Base-by-base conservation (phyloP, 2,113 vertebrate species). In the Sceloporus undulatus region DNA sequence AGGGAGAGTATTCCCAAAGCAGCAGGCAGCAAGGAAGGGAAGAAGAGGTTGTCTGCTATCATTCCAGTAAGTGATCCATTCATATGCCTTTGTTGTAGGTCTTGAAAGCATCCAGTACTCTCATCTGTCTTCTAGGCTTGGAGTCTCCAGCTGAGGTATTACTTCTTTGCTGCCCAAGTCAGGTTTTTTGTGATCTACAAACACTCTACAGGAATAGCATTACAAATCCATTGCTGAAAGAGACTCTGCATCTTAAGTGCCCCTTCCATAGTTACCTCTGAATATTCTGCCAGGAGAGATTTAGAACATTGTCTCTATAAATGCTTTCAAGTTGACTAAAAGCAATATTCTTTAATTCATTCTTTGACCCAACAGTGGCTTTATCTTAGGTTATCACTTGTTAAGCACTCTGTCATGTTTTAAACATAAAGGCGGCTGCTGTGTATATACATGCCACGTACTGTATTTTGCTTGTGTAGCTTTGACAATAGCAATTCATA, bases 341-440 rank as follows among this genome's bases (percentile, higher is more conserved):
- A 92, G 94, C 90, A 94, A 95, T 89, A 90, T 94, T 95, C 91
- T 94, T 95, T 94, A 95, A 95, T 95, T 94, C 93, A 94, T 94
- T 88, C 92, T 94, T 94, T 95, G 95, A 95, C 95, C 94, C 92
- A 94, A 88, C 82, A 83, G 87, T 90, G 91, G 86, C 88, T 93
- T 96, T 96, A 95, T 96, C 95, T 95, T 88, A 94, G 91, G 95
- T 94, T 96, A 95, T 94, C 94, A 90, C 86, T 95, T 95, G 93
- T 92, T 95, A 94, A 94, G 91, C 90, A 90, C 89, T 86, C 86
- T 59, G 84, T 78, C 92, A 95, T 96, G 91, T 95, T 95, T 95
- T 95, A 95, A 96, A 96, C 91, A 94, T 95, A 93, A 95, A 91
- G 68, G 82, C 66, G 73, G 76, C 2, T 82, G 56, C 90, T 94